Evolutionary conservation across 1,140 invertebrate genomes (phyloP), one percentile per base, ranked within the genome.

Genomic region (Neotoxoptera formosana): DNA sequence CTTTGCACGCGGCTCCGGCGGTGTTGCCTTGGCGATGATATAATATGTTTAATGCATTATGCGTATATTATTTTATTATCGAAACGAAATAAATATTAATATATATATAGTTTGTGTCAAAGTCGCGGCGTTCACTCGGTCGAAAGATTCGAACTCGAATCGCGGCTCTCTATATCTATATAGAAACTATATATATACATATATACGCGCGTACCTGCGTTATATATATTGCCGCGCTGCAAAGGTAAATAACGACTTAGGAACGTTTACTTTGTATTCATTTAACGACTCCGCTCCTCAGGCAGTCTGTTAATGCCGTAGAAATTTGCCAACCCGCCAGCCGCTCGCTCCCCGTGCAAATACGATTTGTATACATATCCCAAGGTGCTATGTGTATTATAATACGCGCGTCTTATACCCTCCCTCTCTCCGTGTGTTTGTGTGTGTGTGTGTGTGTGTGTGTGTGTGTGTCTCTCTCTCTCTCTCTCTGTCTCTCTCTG

Each of bases 231-330:
- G 30, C 1, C n/a, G 60, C 60, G n/a, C 86, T n/a, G n/a, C n/a
- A n/a, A n/a, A n/a, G 14, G 86, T 88, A 88, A 88, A 88, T 88
- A 88, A 88, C 30, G 86, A 88, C 86, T 88, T 87, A 84, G 11
- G 41, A 51, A 51, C 47, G n/a, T 88, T 88, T 88, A 88, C 47
- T 88, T 88, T 88, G 86, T 88, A n/a, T 88, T 88, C 30, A 51
- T 88, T 88, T 88, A 88, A 88, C 86, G 47, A 51, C n/a, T 17
- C 47, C 2, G 14, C 51, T 30, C 47, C 47, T 34, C 45, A n/a
- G 47, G 47, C 47, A 17, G n/a, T 7, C 47, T 51, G 17, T 88
- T 51, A 88, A 51, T 51, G 30, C 14, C 9, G 23, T 30, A 30
- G 23, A 87, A 47, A 87, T 87, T n/a, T 87, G 30, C 45, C 11